phyloP scores from a whole-genome alignment of 1,140 invertebrate species.

The Formica exsecta region DNA sequence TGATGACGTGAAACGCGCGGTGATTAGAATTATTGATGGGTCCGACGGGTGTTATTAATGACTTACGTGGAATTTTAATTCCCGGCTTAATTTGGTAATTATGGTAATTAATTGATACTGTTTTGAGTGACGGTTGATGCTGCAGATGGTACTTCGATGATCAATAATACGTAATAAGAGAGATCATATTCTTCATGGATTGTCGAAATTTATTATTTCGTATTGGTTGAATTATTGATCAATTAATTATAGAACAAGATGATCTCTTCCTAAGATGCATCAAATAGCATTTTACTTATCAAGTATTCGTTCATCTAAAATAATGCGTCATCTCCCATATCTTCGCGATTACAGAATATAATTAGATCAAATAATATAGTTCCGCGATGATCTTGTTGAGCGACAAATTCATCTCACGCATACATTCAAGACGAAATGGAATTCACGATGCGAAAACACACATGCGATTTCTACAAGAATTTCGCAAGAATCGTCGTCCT shows the following conservation, averaged over 20 bases:
- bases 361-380: background rate
- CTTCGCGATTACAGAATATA: background rate
- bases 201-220: background rate
- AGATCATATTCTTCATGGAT: constrained; percentile 20
- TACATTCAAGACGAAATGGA: background rate
- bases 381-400: background rate
- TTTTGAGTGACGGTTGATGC: constrained; percentile 47
- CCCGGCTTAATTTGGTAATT: constrained; percentile 56
- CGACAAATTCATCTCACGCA: background rate
- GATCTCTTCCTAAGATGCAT: background rate
- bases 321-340: background rate
- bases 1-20: constrained; percentile 54
- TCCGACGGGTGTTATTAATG: constrained; percentile 60
- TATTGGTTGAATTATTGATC: background rate
- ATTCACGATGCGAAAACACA: background rate
- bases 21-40: constrained; percentile 62
- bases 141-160: constrained; percentile 43
- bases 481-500: background rate
- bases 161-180: constrained; percentile 49
- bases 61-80: constrained; percentile 60
- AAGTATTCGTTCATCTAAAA: background rate
- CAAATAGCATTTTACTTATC: background rate
- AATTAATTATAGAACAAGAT: background rate
- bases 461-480: background rate
- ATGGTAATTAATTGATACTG: constrained; percentile 58